A percentile compares a stretch with the other conserved stretches of the same genome.
These are phyloP conservation scores for Argentina silus DNA, from an alignment of 2,797 vertebrate genomes.

Conservation along the genomic window DNA sequence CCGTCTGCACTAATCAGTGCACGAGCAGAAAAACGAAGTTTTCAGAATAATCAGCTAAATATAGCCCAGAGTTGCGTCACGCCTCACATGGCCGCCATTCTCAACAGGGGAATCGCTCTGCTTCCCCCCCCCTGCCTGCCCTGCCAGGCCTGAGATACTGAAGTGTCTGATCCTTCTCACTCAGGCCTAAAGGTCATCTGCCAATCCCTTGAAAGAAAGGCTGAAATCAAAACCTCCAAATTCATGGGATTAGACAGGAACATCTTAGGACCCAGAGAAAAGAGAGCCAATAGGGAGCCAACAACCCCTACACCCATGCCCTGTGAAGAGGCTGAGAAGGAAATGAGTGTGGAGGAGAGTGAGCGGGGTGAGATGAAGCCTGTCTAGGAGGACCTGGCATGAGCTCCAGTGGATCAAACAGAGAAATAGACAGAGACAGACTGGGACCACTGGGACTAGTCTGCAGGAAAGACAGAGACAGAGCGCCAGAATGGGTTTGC, in stretches of 20 bases:
- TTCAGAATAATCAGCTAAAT: conserved; percentile 22
- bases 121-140: not conserved
- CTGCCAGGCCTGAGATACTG: not conserved
- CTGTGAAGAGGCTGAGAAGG: not conserved
- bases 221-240: not conserved
- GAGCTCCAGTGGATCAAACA: too few species aligned
- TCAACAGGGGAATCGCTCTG: not conserved
- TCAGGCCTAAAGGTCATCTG: not conserved
- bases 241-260: not conserved
- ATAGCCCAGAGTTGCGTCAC: conserved; percentile 11
- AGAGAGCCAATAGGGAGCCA: not conserved
- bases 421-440: too few species aligned
- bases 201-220: not conserved
- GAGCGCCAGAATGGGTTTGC: not conserved
- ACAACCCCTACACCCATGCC: not conserved
- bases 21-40: not conserved
- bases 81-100: not conserved
- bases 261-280: not conserved
- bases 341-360: not conserved
- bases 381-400: too few species aligned
- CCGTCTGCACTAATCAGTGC: conserved; percentile 8
- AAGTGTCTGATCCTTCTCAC: not conserved
- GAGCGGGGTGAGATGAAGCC: too few species aligned
- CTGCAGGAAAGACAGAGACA: too few species aligned
- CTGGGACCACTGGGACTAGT: too few species aligned